Evolutionary conservation across 1,140 invertebrate species (phyloP).

Genomic region (Lepidurus packardi): DNA sequence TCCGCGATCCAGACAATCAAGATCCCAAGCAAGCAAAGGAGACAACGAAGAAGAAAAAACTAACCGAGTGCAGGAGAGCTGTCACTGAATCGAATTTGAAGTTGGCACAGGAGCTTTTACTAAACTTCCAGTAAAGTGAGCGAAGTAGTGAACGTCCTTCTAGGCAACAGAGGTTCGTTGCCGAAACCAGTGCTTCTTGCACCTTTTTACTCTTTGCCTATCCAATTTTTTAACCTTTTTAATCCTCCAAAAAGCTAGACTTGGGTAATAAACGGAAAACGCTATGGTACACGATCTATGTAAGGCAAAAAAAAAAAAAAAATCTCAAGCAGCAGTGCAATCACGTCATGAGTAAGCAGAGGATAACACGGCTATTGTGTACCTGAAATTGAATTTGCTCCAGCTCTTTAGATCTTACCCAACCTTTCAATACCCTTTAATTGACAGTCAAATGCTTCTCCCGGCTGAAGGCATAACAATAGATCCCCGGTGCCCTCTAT

Average conservation of each 20-base stretch:
- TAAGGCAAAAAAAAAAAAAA: background rate
- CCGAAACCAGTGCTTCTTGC: background rate
- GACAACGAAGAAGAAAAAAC: background rate
- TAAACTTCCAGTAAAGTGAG: background rate
- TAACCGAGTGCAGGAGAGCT: background rate
- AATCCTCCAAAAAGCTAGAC: background rate
- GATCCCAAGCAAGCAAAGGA: background rate
- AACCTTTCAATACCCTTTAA: slow-evolving; percentile 6
- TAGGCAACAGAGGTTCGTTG: background rate
- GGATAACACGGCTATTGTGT: background rate
- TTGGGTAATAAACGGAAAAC: background rate
- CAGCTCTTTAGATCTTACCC: slow-evolving; percentile 18
- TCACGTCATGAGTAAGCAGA: background rate
- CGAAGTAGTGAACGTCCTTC: no score
- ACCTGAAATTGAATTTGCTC: slow-evolving; percentile 15
- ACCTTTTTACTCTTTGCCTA: background rate
- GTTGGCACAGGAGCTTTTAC: background rate
- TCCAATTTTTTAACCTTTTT: background rate
- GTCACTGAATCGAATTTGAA: background rate
- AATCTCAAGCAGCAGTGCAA: background rate
- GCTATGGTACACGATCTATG: background rate
- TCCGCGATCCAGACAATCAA: background rate
- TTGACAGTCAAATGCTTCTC: background rate
- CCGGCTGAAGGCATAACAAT: background rate
- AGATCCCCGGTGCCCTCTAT: background rate